Percentiles rank a stretch among this genome's conserved stretches.
Evolutionary conservation across 2,113 vertebrate genomes (phyloP).

Genomic region (Clarias macrocephalus): DNA sequence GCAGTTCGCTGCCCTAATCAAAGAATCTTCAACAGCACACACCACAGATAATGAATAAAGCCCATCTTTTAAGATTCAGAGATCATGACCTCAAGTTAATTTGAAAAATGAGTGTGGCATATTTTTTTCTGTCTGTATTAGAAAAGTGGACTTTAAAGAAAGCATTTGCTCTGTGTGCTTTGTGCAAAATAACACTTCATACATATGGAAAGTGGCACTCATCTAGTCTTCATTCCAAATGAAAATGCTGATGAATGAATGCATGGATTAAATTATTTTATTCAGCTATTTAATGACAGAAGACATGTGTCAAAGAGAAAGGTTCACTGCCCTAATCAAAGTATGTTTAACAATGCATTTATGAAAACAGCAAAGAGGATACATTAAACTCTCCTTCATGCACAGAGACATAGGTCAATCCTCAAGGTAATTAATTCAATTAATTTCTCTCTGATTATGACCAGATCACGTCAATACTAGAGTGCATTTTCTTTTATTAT

Average conservation of each 20-base stretch:
- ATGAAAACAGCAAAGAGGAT: constrained; percentile 18
- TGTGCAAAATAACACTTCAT: not conserved
- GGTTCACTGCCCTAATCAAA: constrained; percentile 32
- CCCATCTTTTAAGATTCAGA: not conserved
- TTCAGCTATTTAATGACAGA: constrained; percentile 6
- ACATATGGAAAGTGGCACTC: not conserved
- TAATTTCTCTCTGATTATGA: constrained; percentile 13
- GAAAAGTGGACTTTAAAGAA: not conserved
- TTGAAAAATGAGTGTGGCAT: constrained; percentile 12
- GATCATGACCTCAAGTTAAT: not conserved
- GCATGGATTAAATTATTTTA: not conserved
- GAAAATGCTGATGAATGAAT: not conserved
- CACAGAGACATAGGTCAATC: constrained; percentile 14
- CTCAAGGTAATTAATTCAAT: constrained; percentile 17
- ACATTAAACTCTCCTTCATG: constrained; percentile 1
- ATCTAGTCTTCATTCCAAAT: not conserved
- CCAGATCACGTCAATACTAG: constrained; percentile 10
- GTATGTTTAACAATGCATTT: not conserved
- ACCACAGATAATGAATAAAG: constrained; percentile 13
- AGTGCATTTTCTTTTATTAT: not conserved
- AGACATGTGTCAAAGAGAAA: not conserved
- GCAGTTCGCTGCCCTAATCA: not conserved
- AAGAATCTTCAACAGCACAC: not conserved
- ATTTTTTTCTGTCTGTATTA: not conserved
- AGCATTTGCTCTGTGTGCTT: not conserved